Percentiles rank a stretch among this genome's conserved stretches.
phyloP scores from a whole-genome alignment of 1,140 invertebrate species.

The Gonioctena quinquepunctata region DNA sequence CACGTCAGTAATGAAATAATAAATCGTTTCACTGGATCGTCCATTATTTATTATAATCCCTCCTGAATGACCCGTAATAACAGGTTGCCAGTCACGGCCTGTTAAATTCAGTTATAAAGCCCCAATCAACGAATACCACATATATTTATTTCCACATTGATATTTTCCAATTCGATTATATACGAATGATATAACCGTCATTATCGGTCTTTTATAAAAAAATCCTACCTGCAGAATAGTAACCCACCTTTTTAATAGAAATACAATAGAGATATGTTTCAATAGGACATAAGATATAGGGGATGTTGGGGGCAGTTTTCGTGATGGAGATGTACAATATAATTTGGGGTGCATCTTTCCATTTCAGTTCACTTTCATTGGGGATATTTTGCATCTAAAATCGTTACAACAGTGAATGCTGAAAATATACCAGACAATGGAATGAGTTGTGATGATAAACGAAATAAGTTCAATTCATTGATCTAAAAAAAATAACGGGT shows the following conservation, averaged over 20 bases:
- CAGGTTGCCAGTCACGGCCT: slow-evolving; percentile 11
- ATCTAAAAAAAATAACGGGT: no score
- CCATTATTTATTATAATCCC: slow-evolving; percentile 11
- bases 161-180: not conserved
- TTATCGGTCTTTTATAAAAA: not conserved
- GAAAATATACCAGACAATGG: no score
- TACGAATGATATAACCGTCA: not conserved
- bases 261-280: no score
- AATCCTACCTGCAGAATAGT: not conserved
- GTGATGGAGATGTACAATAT: not conserved
- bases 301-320: no score
- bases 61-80: slow-evolving; percentile 16
- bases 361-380: not conserved
- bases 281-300: no score
- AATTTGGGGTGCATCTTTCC: not conserved
- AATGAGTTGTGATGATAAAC: no score
- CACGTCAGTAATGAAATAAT: slow-evolving; percentile 17
- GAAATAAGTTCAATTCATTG: no score
- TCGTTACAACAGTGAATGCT: no score
- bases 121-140: not conserved
- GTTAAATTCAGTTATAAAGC: slow-evolving; percentile 7
- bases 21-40: slow-evolving; percentile 6
- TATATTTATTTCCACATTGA: not conserved
- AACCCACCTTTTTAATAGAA: no score
- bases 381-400: no score